These are phyloP conservation scores for Caenorhabditis uteleia DNA, from an alignment of 2,888 invertebrate species.

Conservation along the genomic window DNA sequence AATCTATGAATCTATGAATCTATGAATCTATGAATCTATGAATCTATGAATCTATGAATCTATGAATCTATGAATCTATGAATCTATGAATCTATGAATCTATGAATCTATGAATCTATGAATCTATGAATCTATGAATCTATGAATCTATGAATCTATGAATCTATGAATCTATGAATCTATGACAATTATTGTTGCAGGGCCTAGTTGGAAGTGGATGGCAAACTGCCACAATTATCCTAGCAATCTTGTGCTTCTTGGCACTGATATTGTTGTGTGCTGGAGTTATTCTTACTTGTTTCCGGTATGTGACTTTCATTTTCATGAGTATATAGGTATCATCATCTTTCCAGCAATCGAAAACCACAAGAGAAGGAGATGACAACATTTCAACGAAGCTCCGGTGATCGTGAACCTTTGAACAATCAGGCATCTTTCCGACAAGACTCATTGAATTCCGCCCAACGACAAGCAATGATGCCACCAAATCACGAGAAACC, in stretches of 20 bases:
- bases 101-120: too few species aligned
- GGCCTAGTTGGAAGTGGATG: slow-evolving; percentile 54
- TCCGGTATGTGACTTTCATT: slow-evolving; percentile 3
- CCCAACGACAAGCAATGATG: slow-evolving; percentile 26
- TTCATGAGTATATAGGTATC: neutral
- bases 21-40: too few species aligned
- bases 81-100: too few species aligned
- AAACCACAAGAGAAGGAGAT: slow-evolving; percentile 20
- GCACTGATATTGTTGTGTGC: slow-evolving; percentile 38
- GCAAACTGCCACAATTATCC: slow-evolving; percentile 56
- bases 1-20: too few species aligned
- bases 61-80: too few species aligned
- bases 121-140: too few species aligned
- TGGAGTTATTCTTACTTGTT: slow-evolving; percentile 9
- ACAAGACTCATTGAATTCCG: slow-evolving; percentile 13
- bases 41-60: neutral
- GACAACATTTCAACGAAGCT: slow-evolving; percentile 10
- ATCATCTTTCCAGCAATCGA: neutral
- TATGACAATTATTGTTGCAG: slow-evolving; percentile 15
- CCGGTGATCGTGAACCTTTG: slow-evolving; percentile 24
- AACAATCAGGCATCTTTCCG: slow-evolving; percentile 18
- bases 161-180: too few species aligned
- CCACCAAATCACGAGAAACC: slow-evolving; percentile 39
- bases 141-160: too few species aligned
- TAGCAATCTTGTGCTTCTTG: slow-evolving; percentile 47